Evolutionary conservation across 2,113 vertebrate genomes (phyloP), one percentile per base, ranked within the genome.

Genomic region (Neotragus moschatus): DNA sequence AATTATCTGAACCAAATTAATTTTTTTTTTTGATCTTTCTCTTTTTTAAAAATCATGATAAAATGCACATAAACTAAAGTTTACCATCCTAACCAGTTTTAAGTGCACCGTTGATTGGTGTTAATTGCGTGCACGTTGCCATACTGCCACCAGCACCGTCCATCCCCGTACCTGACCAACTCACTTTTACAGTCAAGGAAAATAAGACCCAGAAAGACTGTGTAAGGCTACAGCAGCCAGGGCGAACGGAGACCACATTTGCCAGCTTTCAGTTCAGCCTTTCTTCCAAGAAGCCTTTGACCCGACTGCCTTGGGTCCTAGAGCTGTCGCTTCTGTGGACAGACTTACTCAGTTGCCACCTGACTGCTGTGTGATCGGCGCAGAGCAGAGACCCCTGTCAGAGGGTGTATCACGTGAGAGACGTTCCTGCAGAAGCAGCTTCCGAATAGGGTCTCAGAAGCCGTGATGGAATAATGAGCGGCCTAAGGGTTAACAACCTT

Each of bases 401-500:
- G 36, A 63, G 30, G 15, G 2, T 26, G 15, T 28, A 43, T 51
- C 33, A 0, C 8, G 0, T 6, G 45, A 12, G 36, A 49, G 30
- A 19, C 33, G 21, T 51, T 70, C 66, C 73, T 14, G 13, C 30
- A 58, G 56, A 56, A 61, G 63, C 51, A 45, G 0, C 45, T 84
- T 28, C 14, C 6, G 39, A 49, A 21, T 17, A 5, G 8, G 12
- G 92, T 30, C 73, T 45, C 60, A 17, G 61, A 47, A 49, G 28
- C 23, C 77, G 4, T 2, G 79, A 3, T 60, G 45, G 43, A 36
- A 49, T 15, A 8, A 25, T 2, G 15, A 88, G 90, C 1, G 1
- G 45, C 49, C 39, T 15, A 75, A 58, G 89, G 82, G 84, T 97
- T 92, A 92, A 91, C 70, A 92, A 84, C 77, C 28, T 55, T 81